A percentile compares a stretch with the other conserved stretches of the same genome.
Conservation (phyloP, 1,140 invertebrate species). For the Chironomus tepperi region DNA sequence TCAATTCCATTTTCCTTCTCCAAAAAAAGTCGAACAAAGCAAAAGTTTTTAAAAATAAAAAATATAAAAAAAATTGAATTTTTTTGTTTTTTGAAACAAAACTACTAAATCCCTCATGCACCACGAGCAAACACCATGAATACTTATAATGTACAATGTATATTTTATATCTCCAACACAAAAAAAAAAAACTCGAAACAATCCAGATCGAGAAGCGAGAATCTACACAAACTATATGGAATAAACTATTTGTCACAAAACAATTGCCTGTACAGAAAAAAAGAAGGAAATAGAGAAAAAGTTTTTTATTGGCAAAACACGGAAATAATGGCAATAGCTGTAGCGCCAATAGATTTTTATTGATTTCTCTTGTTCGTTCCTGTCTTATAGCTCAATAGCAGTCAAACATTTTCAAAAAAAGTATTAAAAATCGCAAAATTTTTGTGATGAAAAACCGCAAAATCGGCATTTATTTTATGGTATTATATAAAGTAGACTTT, state of each 20-base stretch:
- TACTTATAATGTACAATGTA: too few species aligned
- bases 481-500: background rate
- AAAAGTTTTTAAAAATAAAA: too few species aligned
- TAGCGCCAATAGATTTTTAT: background rate
- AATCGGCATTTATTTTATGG: conserved; percentile 5
- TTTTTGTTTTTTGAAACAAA: too few species aligned
- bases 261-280: background rate
- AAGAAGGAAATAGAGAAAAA: background rate
- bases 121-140: too few species aligned
- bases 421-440: background rate
- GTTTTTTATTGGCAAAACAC: background rate
- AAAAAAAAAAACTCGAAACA: too few species aligned
- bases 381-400: background rate
- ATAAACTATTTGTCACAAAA: conserved; percentile 12
- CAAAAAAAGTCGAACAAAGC: too few species aligned
- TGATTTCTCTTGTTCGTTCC: background rate
- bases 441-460: background rate
- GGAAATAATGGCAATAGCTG: background rate
- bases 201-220: too few species aligned
- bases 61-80: too few species aligned
- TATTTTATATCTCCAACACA: too few species aligned
- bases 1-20: too few species aligned
- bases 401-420: background rate
- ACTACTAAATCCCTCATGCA: too few species aligned
- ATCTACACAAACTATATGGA: background rate